Percentiles rank a stretch among this genome's conserved stretches.
phyloP scores from a whole-genome alignment of 2,888 invertebrate species.

The Synergus itoensis region DNA sequence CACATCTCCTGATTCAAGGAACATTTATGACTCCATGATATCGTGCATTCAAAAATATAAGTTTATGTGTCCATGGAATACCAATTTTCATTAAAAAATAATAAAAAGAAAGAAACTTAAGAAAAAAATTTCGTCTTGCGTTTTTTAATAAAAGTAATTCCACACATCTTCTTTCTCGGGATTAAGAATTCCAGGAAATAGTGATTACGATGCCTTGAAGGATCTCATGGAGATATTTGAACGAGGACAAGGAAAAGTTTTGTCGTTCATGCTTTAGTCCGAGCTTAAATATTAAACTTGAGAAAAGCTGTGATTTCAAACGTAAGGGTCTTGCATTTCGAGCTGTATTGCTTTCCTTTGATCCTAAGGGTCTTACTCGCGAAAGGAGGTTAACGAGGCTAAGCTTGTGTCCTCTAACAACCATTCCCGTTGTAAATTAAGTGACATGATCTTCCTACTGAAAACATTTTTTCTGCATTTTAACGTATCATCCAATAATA shows the following conservation, averaged over 20 bases:
- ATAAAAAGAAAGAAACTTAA: no score
- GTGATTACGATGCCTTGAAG: conserved; percentile 46
- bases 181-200: conserved; percentile 71
- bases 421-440: neutral
- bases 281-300: neutral
- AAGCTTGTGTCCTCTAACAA: neutral
- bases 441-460: neutral
- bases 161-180: conserved; percentile 56
- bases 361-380: neutral
- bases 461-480: neutral
- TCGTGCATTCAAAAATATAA: neutral
- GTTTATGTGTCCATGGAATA: no score
- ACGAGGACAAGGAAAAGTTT: conserved; percentile 1
- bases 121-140: neutral
- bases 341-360: neutral
- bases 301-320: neutral
- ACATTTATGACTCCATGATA: neutral
- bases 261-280: conserved; percentile 3
- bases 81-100: no score
- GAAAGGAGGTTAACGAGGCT: conserved; percentile 2
- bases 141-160: neutral
- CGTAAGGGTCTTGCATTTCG: neutral
- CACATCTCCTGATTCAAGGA: neutral
- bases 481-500: no score
- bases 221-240: conserved; percentile 8